These are phyloP conservation scores for Lepus townsendii DNA, from an alignment of 2,797 vertebrate species.

Conservation along the genomic window DNA sequence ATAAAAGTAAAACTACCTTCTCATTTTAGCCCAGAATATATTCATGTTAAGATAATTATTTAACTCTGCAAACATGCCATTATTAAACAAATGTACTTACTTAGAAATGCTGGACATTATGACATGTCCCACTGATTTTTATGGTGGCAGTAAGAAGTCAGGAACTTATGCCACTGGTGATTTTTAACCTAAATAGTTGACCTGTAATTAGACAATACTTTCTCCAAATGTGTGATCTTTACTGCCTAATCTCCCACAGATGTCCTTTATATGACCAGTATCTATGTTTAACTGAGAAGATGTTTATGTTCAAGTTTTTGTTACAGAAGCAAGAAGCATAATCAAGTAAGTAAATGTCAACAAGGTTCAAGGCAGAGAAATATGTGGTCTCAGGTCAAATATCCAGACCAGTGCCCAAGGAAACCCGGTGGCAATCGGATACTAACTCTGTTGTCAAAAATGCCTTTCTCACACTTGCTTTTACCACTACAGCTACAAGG, in stretches of 20 bases:
- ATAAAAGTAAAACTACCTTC: no score
- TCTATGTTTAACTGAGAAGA: constrained; percentile 20
- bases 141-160: background rate
- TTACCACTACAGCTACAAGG: background rate
- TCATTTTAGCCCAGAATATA: background rate
- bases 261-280: background rate
- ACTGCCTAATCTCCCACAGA: background rate
- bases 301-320: background rate
- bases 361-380: background rate
- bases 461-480: background rate
- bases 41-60: constrained; percentile 10
- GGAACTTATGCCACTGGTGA: background rate
- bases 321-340: background rate
- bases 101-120: constrained; percentile 28
- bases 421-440: background rate
- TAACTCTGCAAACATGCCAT: constrained; percentile 11
- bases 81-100: background rate
- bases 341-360: constrained; percentile 40
- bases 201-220: constrained; percentile 4
- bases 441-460: background rate
- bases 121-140: constrained; percentile 6
- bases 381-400: background rate
- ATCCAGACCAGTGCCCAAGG: background rate
- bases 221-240: constrained; percentile 27
- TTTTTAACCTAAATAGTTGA: constrained; percentile 21